Base-by-base conservation (phyloP, 2,797 vertebrate species). In the Dermochelys coriacea region DNA sequence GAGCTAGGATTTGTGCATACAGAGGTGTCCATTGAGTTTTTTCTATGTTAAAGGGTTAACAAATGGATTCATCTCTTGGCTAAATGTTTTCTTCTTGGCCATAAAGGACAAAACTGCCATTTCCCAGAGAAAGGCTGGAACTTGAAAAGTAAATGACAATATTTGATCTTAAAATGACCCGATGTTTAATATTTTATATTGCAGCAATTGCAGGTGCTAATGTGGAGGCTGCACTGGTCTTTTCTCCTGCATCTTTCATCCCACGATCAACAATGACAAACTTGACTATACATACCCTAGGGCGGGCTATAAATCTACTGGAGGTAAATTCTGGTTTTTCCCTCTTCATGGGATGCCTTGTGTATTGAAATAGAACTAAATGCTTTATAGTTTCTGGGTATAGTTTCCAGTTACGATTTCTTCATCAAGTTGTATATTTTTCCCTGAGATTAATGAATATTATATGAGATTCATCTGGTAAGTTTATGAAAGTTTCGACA, bases 201-300 rank as follows among this genome's bases (percentile, higher is more conserved):
- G 95, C 94, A 99, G 99, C 97, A 37, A 68, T 97, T 57, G 98
- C 98, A 88, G 97, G 98, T 52, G 97, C 98, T 97, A 99, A 99
- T 96, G 27, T 98, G 82, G 99, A 99, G 93, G 98, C 98, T 61
- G 98, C 98, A 59, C 75, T 99, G 86, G 97, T 99, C 96, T 99
- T 99, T 98, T 99, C 99, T 57, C 98, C 99, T 31, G 95, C 97
- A 88, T 99, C 99, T 25, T 99, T 99, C 96, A 94, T 99, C 21
- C 99, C 99, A 6, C 98, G 98, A 87, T 99, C 98, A 89, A 96
- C 98, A 50, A 97, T 96, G 80, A 97, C 96, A 16, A 99, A 99
- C 97, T 88, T 99, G 94, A 99, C 98, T 0, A 51, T 98, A 34
- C 98, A 99, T 57, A 88, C 98, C 61, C 96, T 99, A 54, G 99